Evolutionary conservation across 1,140 invertebrate species (phyloP), one percentile per base, ranked within the genome.

Genomic region (Ips nitidus): DNA sequence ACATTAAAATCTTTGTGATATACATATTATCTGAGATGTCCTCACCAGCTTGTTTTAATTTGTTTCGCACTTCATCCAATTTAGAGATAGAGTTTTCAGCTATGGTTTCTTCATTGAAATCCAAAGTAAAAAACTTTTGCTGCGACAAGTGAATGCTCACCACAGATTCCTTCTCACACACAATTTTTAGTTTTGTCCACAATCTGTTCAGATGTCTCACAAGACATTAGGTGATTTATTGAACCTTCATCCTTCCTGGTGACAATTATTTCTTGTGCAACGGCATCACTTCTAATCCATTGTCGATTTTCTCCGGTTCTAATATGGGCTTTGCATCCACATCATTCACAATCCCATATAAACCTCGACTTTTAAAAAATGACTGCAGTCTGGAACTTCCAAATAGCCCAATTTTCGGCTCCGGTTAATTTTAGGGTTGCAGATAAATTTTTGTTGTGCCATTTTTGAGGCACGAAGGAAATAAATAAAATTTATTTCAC

Each of bases 1-100:
- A 74, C 67, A 75, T 76, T n/a, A 80, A 58, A 2, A 78, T 67
- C 69, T 79, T 81, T 8, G 78, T 75, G 0, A 77, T 76, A 0
- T 75, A 42, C 59, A 78, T 76, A 43, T 74, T 73, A 1, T 39
- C 53, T 22, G 22, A 22, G 22, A 22, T 22, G 22, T 22, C 22
- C 67, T 79, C 74, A 1, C 73, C 72, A 41, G 74, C 41, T 42
- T 75, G 74, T 70, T 75, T 76, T 6, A 78, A 63, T 37, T 75
- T 63, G 58, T 61, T 70, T 45, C 70, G 64, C 5, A 78, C 61
- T 38, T 79, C 73, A 38, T 76, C 72, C 43, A 77, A 63, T 53
- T 74, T 73, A 2, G 74, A 75, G 38, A 78, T 64, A 22, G 22
- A 22, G 41, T 74, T 74, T 2, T 63, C 52, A 3, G 56, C 61